Base-by-base conservation (phyloP, 1,140 invertebrate genomes). In the Acromyrmex echinatior region DNA sequence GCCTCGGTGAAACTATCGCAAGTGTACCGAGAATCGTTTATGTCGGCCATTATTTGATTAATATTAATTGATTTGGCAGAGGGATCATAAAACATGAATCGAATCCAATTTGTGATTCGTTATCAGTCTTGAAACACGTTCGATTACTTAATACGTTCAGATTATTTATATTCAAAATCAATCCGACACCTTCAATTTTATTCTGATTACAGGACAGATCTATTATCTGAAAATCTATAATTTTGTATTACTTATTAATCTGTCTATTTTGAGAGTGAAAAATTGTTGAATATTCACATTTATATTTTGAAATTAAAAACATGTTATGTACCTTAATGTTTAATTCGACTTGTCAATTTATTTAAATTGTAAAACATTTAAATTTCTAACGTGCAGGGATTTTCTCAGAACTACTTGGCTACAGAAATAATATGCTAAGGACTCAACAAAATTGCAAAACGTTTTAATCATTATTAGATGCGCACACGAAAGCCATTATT, bases 1-100 rank as follows among this genome's bases (percentile, higher is more conserved):
- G 81, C 53, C 66, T 68, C 76, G 86, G 58, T 58, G 89, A 82
- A 91, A 91, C 81, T 76, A 88, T 80, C 89, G 82, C 78, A 25
- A 81, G 66, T 56, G 39, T 62, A 81, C 62, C 25, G 74, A 39
- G 60, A 74, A 89, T 88, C 70, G 53, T 88, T 88, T 77, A 73
- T 25, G 49, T 45, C 66, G 74, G 21, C 21, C 25, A 18, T 76
- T 85, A 18, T 76, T 85, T 66, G 70, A 51, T 77, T 49, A 60
- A 35, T 12, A 60, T 31, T 31, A 31, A 31, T 31, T 31, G 16
- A 31, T n/a, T 53, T 65, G 62, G 49, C n/a, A 25, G 10, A 10
- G 68, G 51, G 14, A 84, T 74, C 9, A n/a, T 21, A n/a, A 84
- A 63, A 62, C n/a, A 3, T 12, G 25, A 53, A 14, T n/a, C 58